These are phyloP conservation scores for Neoascia interrupta DNA, from an alignment of 2,888 invertebrate species.

Conservation along the genomic window DNA sequence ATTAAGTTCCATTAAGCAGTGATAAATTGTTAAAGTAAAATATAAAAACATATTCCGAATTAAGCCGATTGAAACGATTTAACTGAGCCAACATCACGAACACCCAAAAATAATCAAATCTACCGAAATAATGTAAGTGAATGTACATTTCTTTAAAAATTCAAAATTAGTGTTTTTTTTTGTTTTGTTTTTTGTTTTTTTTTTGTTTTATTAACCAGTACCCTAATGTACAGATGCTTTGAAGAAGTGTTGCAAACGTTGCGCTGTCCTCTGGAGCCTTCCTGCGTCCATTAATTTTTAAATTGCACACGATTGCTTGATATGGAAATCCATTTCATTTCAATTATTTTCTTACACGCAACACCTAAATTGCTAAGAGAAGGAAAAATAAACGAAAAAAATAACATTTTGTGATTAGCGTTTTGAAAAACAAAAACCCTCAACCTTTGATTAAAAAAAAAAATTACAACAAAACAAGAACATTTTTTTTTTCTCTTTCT, in stretches of 20 bases:
- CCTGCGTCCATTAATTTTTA: slow-evolving; percentile 61
- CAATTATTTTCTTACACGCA: slow-evolving; percentile 71
- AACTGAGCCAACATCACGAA: slow-evolving; percentile 26
- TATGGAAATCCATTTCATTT: slow-evolving; percentile 63
- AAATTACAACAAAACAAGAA: slow-evolving; percentile 8
- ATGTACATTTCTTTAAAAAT: slow-evolving; percentile 48
- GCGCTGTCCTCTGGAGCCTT: slow-evolving; percentile 65
- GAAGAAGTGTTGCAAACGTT: slow-evolving; percentile 69
- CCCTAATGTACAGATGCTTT: slow-evolving; percentile 77
- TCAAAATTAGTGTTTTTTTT: slow-evolving; percentile 42
- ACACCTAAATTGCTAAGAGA: slow-evolving; percentile 80
- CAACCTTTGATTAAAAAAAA: slow-evolving; percentile 56
- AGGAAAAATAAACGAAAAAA: slow-evolving; percentile 79
- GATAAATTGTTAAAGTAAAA: not conserved
- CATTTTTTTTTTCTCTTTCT: slow-evolving; percentile 6
- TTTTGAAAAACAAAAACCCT: slow-evolving; percentile 73
- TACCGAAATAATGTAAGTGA: slow-evolving; percentile 61
- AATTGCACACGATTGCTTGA: slow-evolving; percentile 70
- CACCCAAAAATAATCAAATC: slow-evolving; percentile 48
- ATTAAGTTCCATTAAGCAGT: slow-evolving; percentile 43
- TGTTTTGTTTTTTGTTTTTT: slow-evolving; percentile 70
- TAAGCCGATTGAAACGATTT: slow-evolving; percentile 24
- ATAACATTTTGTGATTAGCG: slow-evolving; percentile 79
- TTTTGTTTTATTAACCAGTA: slow-evolving; percentile 77
- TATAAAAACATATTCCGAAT: not conserved